These are phyloP conservation scores for Arrhamphus sclerolepis DNA, from an alignment of 2,797 vertebrate genomes.

Conservation along the genomic window DNA sequence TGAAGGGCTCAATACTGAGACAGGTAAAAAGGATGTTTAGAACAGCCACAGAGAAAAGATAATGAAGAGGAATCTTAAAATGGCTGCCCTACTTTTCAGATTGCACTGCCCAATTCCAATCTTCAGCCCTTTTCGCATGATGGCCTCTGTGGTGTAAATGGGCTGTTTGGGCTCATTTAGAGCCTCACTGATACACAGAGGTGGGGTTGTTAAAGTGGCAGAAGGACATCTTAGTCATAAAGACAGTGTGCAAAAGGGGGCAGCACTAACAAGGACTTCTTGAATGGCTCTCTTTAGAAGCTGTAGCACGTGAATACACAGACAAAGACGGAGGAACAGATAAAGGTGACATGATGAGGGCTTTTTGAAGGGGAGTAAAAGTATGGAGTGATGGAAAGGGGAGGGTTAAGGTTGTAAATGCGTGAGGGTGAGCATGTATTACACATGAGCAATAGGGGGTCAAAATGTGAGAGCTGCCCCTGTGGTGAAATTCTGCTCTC, in stretches of 20 bases:
- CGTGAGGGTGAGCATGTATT: slow-evolving; percentile 50
- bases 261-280: slow-evolving; percentile 67
- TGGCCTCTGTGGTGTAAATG: slow-evolving; percentile 36
- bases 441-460: slow-evolving; percentile 62
- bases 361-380: slow-evolving; percentile 38
- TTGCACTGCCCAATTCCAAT: slow-evolving; percentile 20
- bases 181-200: slow-evolving; percentile 57
- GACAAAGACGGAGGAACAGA: slow-evolving; percentile 53
- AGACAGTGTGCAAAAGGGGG: slow-evolving; percentile 64
- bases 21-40: slow-evolving; percentile 38
- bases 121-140: slow-evolving; percentile 21
- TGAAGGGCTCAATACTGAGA: slow-evolving; percentile 28
- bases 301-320: slow-evolving; percentile 37
- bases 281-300: slow-evolving; percentile 35
- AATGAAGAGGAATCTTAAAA: slow-evolving; percentile 47
- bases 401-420: background rate
- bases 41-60: slow-evolving; percentile 31
- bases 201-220: slow-evolving; percentile 45
- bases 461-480: slow-evolving; percentile 62
- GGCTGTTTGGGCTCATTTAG: slow-evolving; percentile 60
- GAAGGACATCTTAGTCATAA: slow-evolving; percentile 53
- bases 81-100: slow-evolving; percentile 27
- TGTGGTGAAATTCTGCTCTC: slow-evolving; percentile 50
- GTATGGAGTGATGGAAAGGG: background rate
- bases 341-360: slow-evolving; percentile 50